A percentile compares a stretch with the other conserved stretches of the same genome.
Evolutionary conservation across 2,113 vertebrate genomes (phyloP).

Genomic region (Geococcyx californianus): DNA sequence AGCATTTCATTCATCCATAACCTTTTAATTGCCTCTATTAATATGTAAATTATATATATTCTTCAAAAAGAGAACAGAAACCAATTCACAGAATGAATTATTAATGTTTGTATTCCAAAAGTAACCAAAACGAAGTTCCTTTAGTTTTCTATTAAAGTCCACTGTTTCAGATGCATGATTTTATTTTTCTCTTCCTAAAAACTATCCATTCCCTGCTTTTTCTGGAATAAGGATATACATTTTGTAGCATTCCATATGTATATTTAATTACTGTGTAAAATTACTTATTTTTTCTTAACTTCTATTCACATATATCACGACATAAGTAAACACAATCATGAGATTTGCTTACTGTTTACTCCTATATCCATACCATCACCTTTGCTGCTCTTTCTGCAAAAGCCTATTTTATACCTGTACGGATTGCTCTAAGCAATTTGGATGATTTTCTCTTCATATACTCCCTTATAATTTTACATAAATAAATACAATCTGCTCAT

Average conservation of each 20-base stretch:
- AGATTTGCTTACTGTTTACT: background rate
- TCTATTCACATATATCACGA: background rate
- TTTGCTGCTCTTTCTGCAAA: background rate
- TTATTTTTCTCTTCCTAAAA: background rate
- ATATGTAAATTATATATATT: background rate
- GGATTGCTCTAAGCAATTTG: background rate
- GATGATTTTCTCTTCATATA: background rate
- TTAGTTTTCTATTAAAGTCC: background rate
- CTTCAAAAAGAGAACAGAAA: background rate
- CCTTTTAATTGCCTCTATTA: conserved; percentile 23
- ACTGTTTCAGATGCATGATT: background rate
- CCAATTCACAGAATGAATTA: background rate
- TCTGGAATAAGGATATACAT: background rate
- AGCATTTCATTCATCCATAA: background rate
- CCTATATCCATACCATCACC: background rate
- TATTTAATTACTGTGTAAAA: background rate
- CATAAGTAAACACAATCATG: background rate
- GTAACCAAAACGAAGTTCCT: background rate
- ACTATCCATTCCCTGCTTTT: background rate
- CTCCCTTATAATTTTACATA: background rate
- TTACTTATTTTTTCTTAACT: background rate
- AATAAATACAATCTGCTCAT: background rate
- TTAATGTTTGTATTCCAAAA: background rate
- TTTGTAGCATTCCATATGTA: background rate
- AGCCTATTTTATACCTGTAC: background rate